Conservation (phyloP, 2,113 vertebrate species). For the Mungos mungo region DNA sequence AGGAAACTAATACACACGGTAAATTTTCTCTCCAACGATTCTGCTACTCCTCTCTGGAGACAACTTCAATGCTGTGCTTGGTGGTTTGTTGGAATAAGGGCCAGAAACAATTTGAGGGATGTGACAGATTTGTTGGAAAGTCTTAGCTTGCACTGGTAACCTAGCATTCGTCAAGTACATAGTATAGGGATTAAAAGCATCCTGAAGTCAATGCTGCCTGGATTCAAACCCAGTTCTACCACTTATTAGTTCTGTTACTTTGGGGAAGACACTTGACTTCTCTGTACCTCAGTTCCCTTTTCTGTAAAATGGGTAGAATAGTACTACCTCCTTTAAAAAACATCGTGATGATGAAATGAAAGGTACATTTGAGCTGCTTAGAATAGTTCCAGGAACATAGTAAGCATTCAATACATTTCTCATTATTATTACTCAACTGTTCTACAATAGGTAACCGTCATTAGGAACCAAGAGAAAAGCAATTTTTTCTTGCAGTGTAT, state of each 20-base stretch:
- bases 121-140: background rate
- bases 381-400: background rate
- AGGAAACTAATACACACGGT: background rate
- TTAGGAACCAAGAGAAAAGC: background rate
- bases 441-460: background rate
- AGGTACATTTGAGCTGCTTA: background rate
- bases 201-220: background rate
- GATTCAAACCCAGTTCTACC: background rate
- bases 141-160: background rate
- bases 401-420: background rate
- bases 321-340: background rate
- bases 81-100: background rate
- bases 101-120: background rate
- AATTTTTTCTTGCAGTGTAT: background rate
- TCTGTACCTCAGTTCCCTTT: background rate
- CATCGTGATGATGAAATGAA: background rate
- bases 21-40: background rate
- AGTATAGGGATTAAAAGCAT: background rate
- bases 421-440: background rate
- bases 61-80: background rate
- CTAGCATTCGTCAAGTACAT: background rate
- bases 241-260: background rate
- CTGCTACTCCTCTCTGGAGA: background rate
- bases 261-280: background rate
- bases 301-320: background rate